Evolutionary conservation across 2,797 vertebrate species (phyloP), one percentile per base, ranked within the genome.

Genomic region (Arnoldichthys spilopterus): DNA sequence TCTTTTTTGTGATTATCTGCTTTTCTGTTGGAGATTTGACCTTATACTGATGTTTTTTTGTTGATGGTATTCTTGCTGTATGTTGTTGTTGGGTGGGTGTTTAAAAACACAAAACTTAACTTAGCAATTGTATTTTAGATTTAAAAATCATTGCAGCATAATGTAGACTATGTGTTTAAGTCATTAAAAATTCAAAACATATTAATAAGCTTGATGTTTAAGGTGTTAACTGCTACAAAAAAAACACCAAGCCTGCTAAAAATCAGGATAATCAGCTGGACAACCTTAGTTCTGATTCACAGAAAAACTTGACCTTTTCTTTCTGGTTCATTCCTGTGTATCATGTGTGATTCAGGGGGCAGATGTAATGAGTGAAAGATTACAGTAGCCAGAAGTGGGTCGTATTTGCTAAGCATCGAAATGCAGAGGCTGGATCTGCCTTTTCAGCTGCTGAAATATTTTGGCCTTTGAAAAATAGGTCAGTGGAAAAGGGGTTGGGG

Each of bases 381-480:
- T 32, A 47, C 67, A 49, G 45, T 20, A 15, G 40, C 61, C 64
- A 67, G 40, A 67, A 20, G 30, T 28, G 15, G 47, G 62, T 26
- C 6, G 54, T 34, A 51, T 75, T 71, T 59, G 61, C 49, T 75
- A 15, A 24, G 43, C 63, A 30, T 82, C n/a, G 20, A 69, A 53
- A 74, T 78, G 51, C 63, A 61, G 8, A 49, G 20, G 45, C 71
- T 68, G 43, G 69, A 74, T 82, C 40, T 71, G 51, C 30, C 80
- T 70, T 18, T 63, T 77, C 64, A 76, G 28, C 63, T 22, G 67
- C 71, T 81, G 67, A 84, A 79, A 76, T 69, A 40, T 87, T 88
- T 84, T 86, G 80, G 82, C 74, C 81, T 75, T 86, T 76, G 81
- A 84, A 89, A 94, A 94, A 88, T 93, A 92, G 93, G 92, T 92